Conservation (phyloP, 37 sponge, comb jelly and placozoan species). For the Dysidea cf. avara region DNA sequence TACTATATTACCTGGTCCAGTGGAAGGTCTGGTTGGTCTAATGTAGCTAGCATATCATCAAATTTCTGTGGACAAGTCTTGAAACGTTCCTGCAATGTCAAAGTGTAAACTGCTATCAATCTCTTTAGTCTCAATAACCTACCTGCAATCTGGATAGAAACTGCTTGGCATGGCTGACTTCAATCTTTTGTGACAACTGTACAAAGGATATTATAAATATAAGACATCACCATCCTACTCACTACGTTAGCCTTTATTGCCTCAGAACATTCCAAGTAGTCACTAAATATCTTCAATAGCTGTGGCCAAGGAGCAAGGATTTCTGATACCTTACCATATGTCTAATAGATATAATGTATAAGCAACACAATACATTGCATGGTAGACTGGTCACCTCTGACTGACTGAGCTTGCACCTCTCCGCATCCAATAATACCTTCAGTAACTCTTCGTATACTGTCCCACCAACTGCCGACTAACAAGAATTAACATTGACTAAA, state of each 20-base stretch:
- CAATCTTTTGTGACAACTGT: constrained; percentile 28
- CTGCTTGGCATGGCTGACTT: constrained; percentile 28
- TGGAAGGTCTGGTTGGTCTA: not conserved
- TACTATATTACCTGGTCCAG: not conserved
- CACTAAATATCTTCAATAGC: constrained; percentile 55
- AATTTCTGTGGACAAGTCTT: constrained; percentile 25
- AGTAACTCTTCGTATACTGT: constrained; percentile 54
- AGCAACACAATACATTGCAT: not conserved
- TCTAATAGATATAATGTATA: constrained; percentile 20
- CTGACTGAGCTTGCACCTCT: constrained; percentile 18
- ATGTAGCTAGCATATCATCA: constrained; percentile 2
- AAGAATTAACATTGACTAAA: not conserved
- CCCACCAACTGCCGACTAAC: not conserved
- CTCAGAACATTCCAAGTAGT: constrained; percentile 41
- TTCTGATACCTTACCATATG: constrained; percentile 16
- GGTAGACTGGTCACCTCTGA: constrained; percentile 10
- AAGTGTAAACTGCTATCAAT: not conserved
- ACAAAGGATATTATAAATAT: not conserved
- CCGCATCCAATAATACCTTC: constrained; percentile 22
- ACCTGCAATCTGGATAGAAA: constrained; percentile 34
- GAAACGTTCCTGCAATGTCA: constrained; percentile 16
- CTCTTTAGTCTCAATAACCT: not conserved
- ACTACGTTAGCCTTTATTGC: constrained; percentile 46
- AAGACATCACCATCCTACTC: no score
- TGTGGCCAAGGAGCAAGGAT: constrained; percentile 65